phyloP scores from a whole-genome alignment of 2,888 invertebrate species.

The Metopia argyrocephala region DNA sequence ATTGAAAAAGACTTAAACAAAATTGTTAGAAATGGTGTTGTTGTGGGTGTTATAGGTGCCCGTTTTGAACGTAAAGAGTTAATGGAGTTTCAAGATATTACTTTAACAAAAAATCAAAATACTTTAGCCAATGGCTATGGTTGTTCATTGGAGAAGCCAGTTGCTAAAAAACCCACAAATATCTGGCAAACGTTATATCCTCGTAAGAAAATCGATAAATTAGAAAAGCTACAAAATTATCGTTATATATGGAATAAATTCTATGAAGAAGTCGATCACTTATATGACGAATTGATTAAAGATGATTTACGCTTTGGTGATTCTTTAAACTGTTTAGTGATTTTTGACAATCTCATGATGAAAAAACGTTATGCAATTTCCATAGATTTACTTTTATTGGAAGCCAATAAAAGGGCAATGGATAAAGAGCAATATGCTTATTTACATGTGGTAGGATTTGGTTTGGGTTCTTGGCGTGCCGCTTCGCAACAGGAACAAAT shows the following conservation, averaged over 20 bases:
- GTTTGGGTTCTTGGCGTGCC: conserved; percentile 83
- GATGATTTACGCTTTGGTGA: conserved; percentile 70
- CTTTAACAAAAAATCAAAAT: conserved; percentile 76
- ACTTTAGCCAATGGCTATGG: conserved; percentile 78
- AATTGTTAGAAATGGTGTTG: conserved; percentile 78
- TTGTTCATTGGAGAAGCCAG: not conserved
- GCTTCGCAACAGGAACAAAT: conserved; percentile 82
- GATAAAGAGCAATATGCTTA: conserved; percentile 80
- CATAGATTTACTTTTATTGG: conserved; percentile 83
- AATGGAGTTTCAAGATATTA: conserved; percentile 79
- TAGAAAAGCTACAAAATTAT: conserved; percentile 54
- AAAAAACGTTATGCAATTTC: conserved; percentile 79
- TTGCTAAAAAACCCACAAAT: not conserved
- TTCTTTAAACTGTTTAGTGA: conserved; percentile 60
- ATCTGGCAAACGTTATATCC: not conserved
- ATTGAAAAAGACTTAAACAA: conserved; percentile 70
- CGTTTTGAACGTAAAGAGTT: conserved; percentile 74
- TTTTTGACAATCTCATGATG: conserved; percentile 75
- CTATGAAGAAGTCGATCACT: conserved; percentile 68
- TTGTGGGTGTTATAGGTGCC: conserved; percentile 75
- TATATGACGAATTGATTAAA: conserved; percentile 65
- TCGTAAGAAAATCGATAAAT: not conserved
- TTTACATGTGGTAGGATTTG: conserved; percentile 83
- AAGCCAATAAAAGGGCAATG: conserved; percentile 81
- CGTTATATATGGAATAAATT: conserved; percentile 71